These are phyloP conservation scores for Drosophila niveifrons DNA, from an alignment of 2,888 invertebrate genomes.

Conservation along the genomic window DNA sequence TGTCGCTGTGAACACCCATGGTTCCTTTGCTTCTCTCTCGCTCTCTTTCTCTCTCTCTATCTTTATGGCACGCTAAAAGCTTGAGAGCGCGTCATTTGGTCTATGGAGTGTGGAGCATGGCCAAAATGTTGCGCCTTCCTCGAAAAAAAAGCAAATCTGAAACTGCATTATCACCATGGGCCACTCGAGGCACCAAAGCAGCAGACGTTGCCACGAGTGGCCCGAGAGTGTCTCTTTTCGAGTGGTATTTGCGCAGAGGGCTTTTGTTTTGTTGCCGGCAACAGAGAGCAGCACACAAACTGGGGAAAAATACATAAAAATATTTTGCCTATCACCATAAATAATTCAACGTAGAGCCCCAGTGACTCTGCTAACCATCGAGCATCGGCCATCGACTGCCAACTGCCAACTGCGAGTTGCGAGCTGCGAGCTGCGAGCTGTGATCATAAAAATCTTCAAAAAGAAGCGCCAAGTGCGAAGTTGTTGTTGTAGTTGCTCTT, in stretches of 20 bases:
- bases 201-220: slow-evolving; percentile 59
- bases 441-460: slow-evolving; percentile 77
- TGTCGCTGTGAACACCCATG: slow-evolving; percentile 1
- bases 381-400: slow-evolving; percentile 28
- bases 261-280: slow-evolving; percentile 76
- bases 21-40: not conserved
- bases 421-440: slow-evolving; percentile 7
- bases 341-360: slow-evolving; percentile 73
- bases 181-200: slow-evolving; percentile 51
- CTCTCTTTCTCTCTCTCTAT: not conserved
- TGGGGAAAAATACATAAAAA: slow-evolving; percentile 62
- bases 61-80: slow-evolving; percentile 18
- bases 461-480: slow-evolving; percentile 79
- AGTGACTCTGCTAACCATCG: slow-evolving; percentile 38
- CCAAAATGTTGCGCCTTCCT: slow-evolving; percentile 49
- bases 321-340: slow-evolving; percentile 82
- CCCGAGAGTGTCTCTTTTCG: slow-evolving; percentile 70
- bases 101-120: slow-evolving; percentile 31
- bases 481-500: slow-evolving; percentile 35
- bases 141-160: slow-evolving; percentile 37
- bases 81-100: slow-evolving; percentile 53
- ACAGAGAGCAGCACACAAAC: slow-evolving; percentile 28
- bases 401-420: not conserved
- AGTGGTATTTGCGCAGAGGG: slow-evolving; percentile 66
- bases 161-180: slow-evolving; percentile 78